These are phyloP conservation scores for Catocala nupta DNA, from an alignment of 2,888 invertebrate species.

Conservation along the genomic window DNA sequence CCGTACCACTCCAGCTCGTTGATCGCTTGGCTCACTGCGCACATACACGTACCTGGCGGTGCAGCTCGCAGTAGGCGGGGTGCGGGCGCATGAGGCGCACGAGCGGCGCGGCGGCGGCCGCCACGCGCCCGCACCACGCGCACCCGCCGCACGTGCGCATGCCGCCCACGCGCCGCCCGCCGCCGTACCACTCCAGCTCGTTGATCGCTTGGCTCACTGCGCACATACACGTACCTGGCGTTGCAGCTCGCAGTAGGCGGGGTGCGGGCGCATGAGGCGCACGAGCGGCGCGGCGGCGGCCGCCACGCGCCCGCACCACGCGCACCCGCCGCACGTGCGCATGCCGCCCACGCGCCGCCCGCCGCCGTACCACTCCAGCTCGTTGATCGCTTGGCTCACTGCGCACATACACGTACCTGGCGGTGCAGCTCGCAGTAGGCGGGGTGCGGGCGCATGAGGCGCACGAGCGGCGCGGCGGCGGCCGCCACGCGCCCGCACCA, in stretches of 20 bases:
- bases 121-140: conserved; percentile 64
- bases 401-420: conserved; percentile 50
- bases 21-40: conserved; percentile 61
- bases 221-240: conserved; percentile 54
- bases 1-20: conserved; percentile 78
- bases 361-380: conserved; percentile 73
- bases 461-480: conserved; percentile 59
- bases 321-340: conserved; percentile 60
- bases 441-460: conserved; percentile 64
- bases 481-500: conserved; percentile 63
- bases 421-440: conserved; percentile 58
- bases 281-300: conserved; percentile 58
- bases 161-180: conserved; percentile 66
- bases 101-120: conserved; percentile 55
- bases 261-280: conserved; percentile 62
- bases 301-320: conserved; percentile 62
- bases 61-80: conserved; percentile 61
- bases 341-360: conserved; percentile 66
- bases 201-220: conserved; percentile 65
- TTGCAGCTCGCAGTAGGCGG: conserved; percentile 58
- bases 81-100: conserved; percentile 61
- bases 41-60: conserved; percentile 56
- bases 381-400: conserved; percentile 69
- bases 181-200: conserved; percentile 75
- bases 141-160: conserved; percentile 59